Base-by-base conservation (phyloP, 2,113 vertebrate species). In the Channa maculata region DNA sequence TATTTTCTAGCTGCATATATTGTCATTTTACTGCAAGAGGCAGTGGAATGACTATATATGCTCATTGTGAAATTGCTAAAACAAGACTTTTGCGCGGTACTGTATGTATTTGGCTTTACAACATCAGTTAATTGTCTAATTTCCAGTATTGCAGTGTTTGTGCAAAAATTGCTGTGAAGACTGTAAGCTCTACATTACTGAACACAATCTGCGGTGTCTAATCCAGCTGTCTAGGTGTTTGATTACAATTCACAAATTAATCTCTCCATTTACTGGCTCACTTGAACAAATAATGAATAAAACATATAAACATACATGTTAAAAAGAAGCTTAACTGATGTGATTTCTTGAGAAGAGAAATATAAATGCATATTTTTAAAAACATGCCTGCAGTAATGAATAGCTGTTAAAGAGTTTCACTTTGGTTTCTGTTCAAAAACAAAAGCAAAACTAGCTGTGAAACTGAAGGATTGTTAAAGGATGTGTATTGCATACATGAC, bases 401-500 rank as follows among this genome's bases (percentile, higher is more conserved):
- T 44, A 11, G n/a, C 7, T 8, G 37, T 33, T 59, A 59, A 37
- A 53, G 39, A 65, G 43, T 65, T 43, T 58, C 8, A 24, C 6
- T 64, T 10, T 33, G 8, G n/a, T 36, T 6, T 72, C 36, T 0
- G 38, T 24, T 77, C 0, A 0, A 36, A 36, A 60, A 52, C 34
- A 65, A 41, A 74, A 43, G 12, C 50, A 65, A 75, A 70, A 48
- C 71, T 75, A 65, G 64, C 45, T 43, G 48, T 83, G 51, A 68
- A 61, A 43, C 14, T 37, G 39, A 60, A 43, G 51, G 51, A 74
- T 65, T 54, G 68, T 78, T 84, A 66, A 13, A 6, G 54, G 70
- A 78, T 82, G 54, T 90, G 90, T 88, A 85, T 60, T 36, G 66
- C 33, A 8, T 59, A 61, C 84, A 65, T 68, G 65, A 69, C 59